These are phyloP conservation scores for Argyresthia goedartella DNA, from an alignment of 2,888 invertebrate species.

Conservation along the genomic window DNA sequence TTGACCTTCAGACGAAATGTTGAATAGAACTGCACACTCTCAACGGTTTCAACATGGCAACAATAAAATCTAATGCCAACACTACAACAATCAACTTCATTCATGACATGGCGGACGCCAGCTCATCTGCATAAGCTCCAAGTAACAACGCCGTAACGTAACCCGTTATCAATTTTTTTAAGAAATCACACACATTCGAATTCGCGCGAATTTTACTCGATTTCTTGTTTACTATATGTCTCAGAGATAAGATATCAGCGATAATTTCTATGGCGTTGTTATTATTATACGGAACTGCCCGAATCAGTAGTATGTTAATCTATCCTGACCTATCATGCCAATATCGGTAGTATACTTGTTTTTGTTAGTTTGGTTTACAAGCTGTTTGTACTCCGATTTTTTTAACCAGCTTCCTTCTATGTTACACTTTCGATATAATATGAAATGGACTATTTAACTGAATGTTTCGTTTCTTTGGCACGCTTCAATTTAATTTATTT, in stretches of 20 bases:
- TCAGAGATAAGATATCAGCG: constrained; percentile 33
- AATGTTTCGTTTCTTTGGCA: constrained; percentile 33
- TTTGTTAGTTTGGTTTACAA: constrained; percentile 25
- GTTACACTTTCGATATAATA: neutral
- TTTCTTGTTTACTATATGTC: constrained; percentile 27
- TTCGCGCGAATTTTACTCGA: constrained; percentile 19
- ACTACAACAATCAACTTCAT: constrained; percentile 50
- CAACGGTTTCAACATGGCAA: constrained; percentile 31
- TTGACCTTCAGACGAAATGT: constrained; percentile 59
- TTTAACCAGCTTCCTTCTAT: constrained; percentile 5
- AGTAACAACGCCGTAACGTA: constrained; percentile 9
- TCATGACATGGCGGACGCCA: constrained; percentile 49
- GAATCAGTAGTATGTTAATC: constrained; percentile 40
- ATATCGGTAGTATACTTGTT: too few species aligned
- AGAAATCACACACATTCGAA: constrained; percentile 6
- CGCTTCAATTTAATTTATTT: constrained; percentile 49
- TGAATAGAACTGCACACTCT: constrained; percentile 30
- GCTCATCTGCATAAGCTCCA: constrained; percentile 33
- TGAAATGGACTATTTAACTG: too few species aligned
- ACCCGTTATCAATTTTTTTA: neutral
- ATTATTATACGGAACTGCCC: constrained; percentile 43
- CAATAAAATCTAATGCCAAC: constrained; percentile 45
- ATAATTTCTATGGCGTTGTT: constrained; percentile 55
- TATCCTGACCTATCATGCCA: constrained; percentile 45
- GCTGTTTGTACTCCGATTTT: constrained; percentile 26